phyloP scores from a whole-genome alignment of 1,140 invertebrate genomes.

The Euura saliciscinereae region DNA sequence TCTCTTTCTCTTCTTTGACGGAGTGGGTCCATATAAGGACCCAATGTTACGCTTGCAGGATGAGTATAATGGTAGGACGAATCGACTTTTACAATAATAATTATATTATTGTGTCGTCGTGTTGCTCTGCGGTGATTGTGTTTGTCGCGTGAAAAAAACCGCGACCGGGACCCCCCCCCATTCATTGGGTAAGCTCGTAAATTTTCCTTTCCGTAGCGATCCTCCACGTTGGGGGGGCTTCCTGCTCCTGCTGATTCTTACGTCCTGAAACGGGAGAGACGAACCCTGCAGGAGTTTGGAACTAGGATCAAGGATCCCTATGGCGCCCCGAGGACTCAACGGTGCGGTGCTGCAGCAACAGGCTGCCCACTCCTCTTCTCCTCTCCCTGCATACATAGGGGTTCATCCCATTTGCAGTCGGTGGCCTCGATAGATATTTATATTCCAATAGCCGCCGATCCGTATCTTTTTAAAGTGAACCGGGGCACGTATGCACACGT shows the following conservation, averaged over 20 bases:
- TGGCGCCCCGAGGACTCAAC: conserved; percentile 33
- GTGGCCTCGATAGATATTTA: conserved; percentile 49
- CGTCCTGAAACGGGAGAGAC: conserved; percentile 28
- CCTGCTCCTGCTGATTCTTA: conserved; percentile 9
- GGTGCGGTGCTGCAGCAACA: conserved; percentile 44
- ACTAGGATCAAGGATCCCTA: conserved; percentile 50
- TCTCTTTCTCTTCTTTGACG: conserved; percentile 1
- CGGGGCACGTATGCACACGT: neutral
- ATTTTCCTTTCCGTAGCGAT: conserved; percentile 38
- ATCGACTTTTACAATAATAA: conserved; percentile 6
- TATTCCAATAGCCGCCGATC: conserved; percentile 23
- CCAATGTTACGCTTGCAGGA: conserved; percentile 17
- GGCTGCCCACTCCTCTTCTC: conserved; percentile 46
- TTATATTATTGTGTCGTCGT: conserved; percentile 21
- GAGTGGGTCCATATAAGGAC: neutral
- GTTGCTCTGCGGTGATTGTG: conserved; percentile 30
- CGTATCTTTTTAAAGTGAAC: conserved; percentile 3
- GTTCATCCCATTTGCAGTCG: conserved; percentile 41
- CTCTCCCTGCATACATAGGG: neutral
- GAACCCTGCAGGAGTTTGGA: conserved; percentile 27
- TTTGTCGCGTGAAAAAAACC: conserved; percentile 37
- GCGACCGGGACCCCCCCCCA: conserved; percentile 19
- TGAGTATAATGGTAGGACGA: conserved; percentile 10
- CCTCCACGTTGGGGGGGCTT: conserved; percentile 34
- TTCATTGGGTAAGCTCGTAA: conserved; percentile 40